Base-by-base conservation (phyloP, 2,113 vertebrate genomes). In the Notothenia coriiceps region DNA sequence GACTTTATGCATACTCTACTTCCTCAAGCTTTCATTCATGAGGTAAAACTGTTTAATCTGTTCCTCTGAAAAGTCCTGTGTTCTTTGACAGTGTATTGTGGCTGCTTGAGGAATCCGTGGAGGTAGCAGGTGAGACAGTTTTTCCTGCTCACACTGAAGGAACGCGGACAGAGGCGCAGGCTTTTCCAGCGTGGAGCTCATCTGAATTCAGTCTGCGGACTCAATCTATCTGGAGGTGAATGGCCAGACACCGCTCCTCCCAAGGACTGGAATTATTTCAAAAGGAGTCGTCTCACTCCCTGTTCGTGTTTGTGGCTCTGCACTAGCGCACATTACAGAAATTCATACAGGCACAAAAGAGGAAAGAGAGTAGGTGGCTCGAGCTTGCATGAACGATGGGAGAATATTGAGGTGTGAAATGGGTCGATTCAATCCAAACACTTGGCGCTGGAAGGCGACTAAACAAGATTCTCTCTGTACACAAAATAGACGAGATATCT, bases 161-260 rank as follows among this genome's bases (percentile, higher is more conserved):
- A 51, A 46, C 57, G 60, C 49, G 20, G 51, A 61, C 55, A 40
- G 54, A 55, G 47, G 64, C 15, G 33, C 50, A 29, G 72, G 64
- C 56, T 79, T 83, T 64, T 72, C 86, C 84, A 70, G 64, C 61
- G 12, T 66, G 22, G 1, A 35, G 77, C 91, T 95, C 89, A 94
- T 95, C 90, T 80, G 86, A 94, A 94, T 95, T 95, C 94, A 74
- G 86, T 47, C 46, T 51, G 86, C 81, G 35, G 74, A 92, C 80
- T 85, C 92, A 84, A 88, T 94, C 90, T 91, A 52, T 88, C 88
- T 81, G 1, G 86, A 80, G 91, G 77, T 91, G 89, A 92, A 91
- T 79, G 86, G 83, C 84, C 88, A 91, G 86, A 85, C 79, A 77
- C 79, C 9, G 84, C 76, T 89, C 75, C 85, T 90, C 93, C 84